These are phyloP conservation scores for Drosophila busckii DNA, from an alignment of 1,140 invertebrate species.

Conservation along the genomic window DNA sequence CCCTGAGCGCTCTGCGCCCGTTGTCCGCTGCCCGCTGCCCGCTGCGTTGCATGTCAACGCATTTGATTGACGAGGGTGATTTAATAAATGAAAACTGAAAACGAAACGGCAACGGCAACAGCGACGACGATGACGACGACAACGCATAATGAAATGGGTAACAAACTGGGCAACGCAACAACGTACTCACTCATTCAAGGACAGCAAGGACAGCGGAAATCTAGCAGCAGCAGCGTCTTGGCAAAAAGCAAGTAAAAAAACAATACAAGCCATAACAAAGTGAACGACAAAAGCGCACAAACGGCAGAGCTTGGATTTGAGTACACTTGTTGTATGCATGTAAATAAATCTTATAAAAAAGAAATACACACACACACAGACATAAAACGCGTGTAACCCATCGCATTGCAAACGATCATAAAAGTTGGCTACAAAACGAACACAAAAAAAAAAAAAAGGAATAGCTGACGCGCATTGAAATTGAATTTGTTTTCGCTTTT, in stretches of 20 bases:
- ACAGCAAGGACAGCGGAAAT: constrained; percentile 30
- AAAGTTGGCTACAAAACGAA: constrained; percentile 33
- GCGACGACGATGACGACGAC: no score
- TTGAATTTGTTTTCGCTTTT: constrained; percentile 42
- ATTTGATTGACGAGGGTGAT: constrained; percentile 75
- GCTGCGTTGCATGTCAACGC: constrained; percentile 61
- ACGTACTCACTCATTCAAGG: constrained; percentile 1
- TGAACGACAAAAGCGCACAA: constrained; percentile 20
- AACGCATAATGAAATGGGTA: constrained; percentile 44
- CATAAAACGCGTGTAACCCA: constrained; percentile 27
- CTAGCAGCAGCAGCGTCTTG: constrained; percentile 28
- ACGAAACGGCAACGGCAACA: constrained; percentile 19
- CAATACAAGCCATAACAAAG: constrained; percentile 10
- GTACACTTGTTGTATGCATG: no score
- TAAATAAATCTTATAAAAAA: constrained; percentile 1
- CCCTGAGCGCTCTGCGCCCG: constrained; percentile 2
- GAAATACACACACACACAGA: constrained; percentile 28
- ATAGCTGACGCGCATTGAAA: constrained; percentile 24
- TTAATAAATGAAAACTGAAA: constrained; percentile 58
- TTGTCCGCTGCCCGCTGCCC: no score
- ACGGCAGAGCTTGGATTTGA: no score
- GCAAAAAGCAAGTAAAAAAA: constrained; percentile 8
- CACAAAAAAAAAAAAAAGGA: constrained; percentile 1
- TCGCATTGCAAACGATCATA: constrained; percentile 47
- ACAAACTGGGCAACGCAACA: constrained; percentile 18